Conservation (phyloP, 2,113 vertebrate species). For the Dipodomys ordii region DNA sequence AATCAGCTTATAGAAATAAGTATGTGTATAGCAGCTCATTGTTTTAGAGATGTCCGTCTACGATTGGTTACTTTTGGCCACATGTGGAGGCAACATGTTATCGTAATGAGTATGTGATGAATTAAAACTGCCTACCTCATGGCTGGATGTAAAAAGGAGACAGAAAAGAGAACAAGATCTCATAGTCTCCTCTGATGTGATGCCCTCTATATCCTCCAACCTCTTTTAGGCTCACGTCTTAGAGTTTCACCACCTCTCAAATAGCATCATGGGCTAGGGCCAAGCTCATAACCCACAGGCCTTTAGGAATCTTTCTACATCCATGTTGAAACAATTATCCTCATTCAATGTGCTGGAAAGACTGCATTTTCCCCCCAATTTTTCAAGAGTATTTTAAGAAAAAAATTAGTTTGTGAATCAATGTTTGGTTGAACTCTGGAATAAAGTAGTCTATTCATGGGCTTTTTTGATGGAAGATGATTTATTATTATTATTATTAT, state of each 20-base stretch:
- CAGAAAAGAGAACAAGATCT: background rate
- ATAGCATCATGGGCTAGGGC: background rate
- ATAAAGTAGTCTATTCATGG: fast-evolving
- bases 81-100: background rate
- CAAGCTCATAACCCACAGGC: background rate
- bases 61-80: no score
- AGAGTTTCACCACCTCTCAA: background rate
- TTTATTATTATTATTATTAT: background rate
- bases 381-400: background rate
- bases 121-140: background rate
- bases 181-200: background rate
- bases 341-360: background rate
- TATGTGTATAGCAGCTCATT: background rate
- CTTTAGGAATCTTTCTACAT: background rate
- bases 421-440: background rate
- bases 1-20: background rate
- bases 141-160: background rate
- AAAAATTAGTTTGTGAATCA: no score
- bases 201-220: no score
- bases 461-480: background rate
- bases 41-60: background rate
- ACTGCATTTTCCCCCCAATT: no score
- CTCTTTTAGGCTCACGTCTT: background rate
- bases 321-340: background rate
- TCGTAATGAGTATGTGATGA: background rate